Conservation (phyloP, 1,140 invertebrate genomes). For the Rhagoletis zephyria region DNA sequence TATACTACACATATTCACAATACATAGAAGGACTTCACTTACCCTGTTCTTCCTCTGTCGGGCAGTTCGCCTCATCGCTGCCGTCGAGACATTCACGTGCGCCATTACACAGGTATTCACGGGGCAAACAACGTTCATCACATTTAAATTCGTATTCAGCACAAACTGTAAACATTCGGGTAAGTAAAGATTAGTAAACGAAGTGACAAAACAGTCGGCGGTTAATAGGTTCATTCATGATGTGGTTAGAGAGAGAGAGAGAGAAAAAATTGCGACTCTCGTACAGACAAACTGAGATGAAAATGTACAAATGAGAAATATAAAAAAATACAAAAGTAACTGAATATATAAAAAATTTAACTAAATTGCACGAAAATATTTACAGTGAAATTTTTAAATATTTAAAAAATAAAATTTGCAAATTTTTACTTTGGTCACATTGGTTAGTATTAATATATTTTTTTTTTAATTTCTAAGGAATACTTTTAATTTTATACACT, state of each 20-base stretch:
- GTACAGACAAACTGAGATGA: not conserved
- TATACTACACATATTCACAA: not conserved
- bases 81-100: conserved; percentile 74
- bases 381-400: not conserved
- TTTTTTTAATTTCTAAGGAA: too few relatives aligned
- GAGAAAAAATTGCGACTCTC: not conserved
- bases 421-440: not conserved
- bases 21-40: not conserved
- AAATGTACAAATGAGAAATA: conserved; percentile 29
- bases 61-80: conserved; percentile 78
- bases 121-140: conserved; percentile 75
- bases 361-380: conserved; percentile 14
- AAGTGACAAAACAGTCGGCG: not conserved
- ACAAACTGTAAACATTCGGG: conserved; percentile 72
- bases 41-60: not conserved
- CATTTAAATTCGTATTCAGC: conserved; percentile 77
- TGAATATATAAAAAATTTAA: not conserved
- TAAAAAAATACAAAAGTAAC: not conserved
- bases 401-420: not conserved
- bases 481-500: not conserved
- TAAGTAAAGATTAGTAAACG: conserved; percentile 43
- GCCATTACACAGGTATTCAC: conserved; percentile 74
- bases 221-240: conserved; percentile 44
- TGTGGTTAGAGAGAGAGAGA: not conserved
- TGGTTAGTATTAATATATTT: not conserved